phyloP scores from a whole-genome alignment of 2,113 vertebrate species.

The Mellivora capensis region DNA sequence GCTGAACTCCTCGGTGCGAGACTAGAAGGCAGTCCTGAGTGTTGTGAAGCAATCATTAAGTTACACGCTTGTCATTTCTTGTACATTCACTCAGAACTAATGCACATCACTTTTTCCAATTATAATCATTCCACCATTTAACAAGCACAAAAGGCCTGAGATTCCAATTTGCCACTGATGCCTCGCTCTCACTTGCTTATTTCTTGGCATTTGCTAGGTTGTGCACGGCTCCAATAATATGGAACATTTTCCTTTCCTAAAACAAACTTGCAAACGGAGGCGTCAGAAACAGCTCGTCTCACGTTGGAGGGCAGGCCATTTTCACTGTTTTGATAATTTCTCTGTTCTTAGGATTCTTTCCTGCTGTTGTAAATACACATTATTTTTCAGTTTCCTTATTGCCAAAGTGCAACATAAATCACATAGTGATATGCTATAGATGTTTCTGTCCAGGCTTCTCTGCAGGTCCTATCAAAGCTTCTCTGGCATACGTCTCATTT shows the following conservation, averaged over 20 bases:
- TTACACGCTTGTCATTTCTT: conserved; percentile 91
- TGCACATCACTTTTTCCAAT: conserved; percentile 91
- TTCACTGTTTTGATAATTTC: conserved; percentile 74
- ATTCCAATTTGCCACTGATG: conserved; percentile 91
- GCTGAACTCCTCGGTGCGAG: conserved; percentile 76
- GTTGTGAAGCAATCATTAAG: conserved; percentile 89
- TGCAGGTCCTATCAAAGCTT: conserved; percentile 60
- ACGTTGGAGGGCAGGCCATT: conserved; percentile 69
- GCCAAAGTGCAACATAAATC: conserved; percentile 68
- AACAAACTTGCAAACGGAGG: conserved; percentile 72
- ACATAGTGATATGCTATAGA: not conserved
- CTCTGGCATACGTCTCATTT: conserved; percentile 57
- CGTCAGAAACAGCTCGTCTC: conserved; percentile 75
- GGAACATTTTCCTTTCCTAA: conserved; percentile 74
- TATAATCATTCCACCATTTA: conserved; percentile 92
- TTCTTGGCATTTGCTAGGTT: conserved; percentile 84
- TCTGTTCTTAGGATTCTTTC: conserved; percentile 66
- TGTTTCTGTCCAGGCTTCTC: conserved; percentile 28
- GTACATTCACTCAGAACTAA: conserved; percentile 92
- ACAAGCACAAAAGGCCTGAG: conserved; percentile 90
- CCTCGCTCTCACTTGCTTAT: conserved; percentile 85
- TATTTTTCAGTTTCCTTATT: conserved; percentile 66
- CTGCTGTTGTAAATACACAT: conserved; percentile 67
- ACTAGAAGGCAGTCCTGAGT: conserved; percentile 80
- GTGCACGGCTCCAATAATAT: conserved; percentile 78